Conservation (phyloP, 2,888 invertebrate genomes). For the Ecliptopera silaceata region DNA sequence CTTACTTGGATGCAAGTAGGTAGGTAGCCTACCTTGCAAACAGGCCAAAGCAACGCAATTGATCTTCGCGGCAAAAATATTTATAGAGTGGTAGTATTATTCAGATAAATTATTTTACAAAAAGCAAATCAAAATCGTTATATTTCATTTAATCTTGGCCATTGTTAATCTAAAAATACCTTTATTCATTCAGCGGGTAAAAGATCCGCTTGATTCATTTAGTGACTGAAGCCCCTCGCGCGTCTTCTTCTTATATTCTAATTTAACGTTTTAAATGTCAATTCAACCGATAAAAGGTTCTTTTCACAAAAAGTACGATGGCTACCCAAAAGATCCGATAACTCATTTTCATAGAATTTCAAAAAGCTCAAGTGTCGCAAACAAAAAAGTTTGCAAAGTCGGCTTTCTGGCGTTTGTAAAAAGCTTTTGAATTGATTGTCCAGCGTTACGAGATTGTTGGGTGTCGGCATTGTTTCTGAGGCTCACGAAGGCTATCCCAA, state of each 20-base stretch:
- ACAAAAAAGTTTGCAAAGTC: constrained; percentile 59
- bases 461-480: constrained; percentile 71
- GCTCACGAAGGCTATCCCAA: constrained; percentile 68
- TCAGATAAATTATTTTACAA: too few species aligned
- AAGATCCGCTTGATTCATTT: neutral
- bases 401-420: constrained; percentile 50
- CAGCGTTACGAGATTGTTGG: constrained; percentile 72
- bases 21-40: too few species aligned
- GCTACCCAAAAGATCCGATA: constrained; percentile 44
- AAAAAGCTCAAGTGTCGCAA: constrained; percentile 53
- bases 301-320: constrained; percentile 16
- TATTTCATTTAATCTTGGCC: too few species aligned
- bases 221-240: neutral
- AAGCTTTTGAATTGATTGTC: constrained; percentile 78
- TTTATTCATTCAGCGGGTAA: too few species aligned
- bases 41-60: too few species aligned
- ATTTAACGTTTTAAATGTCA: constrained; percentile 17
- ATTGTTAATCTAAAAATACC: too few species aligned
- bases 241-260: neutral
- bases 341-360: constrained; percentile 54
- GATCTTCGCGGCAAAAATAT: too few species aligned
- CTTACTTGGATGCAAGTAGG: too few species aligned
- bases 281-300: constrained; percentile 23
- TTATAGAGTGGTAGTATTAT: too few species aligned
- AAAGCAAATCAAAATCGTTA: too few species aligned